phyloP scores from a whole-genome alignment of 2,797 vertebrate species.

The Limnodromus scolopaceus region DNA sequence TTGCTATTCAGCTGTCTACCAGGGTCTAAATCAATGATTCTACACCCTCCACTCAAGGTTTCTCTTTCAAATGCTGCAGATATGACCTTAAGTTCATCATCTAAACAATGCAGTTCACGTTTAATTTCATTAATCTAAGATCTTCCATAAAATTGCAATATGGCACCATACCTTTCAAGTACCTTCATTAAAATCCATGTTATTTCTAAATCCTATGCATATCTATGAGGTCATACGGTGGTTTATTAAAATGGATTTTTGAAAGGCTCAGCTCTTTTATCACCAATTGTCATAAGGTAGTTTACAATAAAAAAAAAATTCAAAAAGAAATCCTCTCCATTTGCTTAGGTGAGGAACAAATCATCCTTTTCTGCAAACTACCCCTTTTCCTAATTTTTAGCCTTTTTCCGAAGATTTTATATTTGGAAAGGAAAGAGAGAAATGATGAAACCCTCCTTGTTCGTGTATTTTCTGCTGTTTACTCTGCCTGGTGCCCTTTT shows the following conservation, averaged over 20 bases:
- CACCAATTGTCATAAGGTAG: constrained; percentile 49
- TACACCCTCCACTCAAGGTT: constrained; percentile 91
- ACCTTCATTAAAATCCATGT: constrained; percentile 68
- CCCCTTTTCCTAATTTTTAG: background rate
- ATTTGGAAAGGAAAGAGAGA: background rate
- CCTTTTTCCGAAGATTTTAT: background rate
- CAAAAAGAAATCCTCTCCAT: background rate
- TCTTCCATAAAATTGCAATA: constrained; percentile 73
- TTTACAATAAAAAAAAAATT: background rate
- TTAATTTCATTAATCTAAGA: constrained; percentile 79
- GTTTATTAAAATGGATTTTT: constrained; percentile 59
- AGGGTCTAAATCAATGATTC: constrained; percentile 94
- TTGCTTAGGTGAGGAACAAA: background rate
- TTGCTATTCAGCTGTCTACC: constrained; percentile 86
- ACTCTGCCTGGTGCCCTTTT: background rate
- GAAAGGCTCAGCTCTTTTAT: constrained; percentile 56
- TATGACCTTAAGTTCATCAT: constrained; percentile 76
- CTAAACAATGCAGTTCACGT: constrained; percentile 73
- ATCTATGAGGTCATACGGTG: constrained; percentile 61
- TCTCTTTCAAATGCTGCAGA: constrained; percentile 86
- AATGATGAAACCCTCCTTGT: background rate
- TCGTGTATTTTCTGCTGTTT: background rate
- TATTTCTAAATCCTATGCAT: constrained; percentile 72
- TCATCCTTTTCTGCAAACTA: background rate
- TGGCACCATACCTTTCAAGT: constrained; percentile 70